phyloP scores from a whole-genome alignment of 2,113 vertebrate genomes.

The Toxostoma redivivum region DNA sequence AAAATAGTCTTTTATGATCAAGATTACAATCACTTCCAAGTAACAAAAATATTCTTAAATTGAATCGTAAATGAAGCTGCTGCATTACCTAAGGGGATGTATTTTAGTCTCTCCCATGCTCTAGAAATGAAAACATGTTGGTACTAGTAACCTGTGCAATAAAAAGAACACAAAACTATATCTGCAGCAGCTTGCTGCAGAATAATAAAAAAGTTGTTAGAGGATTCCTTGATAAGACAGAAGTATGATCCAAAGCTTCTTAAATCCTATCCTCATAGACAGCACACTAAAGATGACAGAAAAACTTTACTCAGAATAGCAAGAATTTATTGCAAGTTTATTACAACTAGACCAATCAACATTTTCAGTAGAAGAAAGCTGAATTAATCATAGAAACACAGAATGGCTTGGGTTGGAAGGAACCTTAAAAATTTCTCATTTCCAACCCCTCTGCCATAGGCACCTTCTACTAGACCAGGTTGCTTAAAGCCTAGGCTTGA shows the following conservation, averaged over 20 bases:
- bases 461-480: not conserved
- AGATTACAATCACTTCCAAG: not conserved
- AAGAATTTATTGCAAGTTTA: not conserved
- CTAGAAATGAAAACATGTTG: not conserved
- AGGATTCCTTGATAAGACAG: not conserved
- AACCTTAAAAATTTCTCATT: not conserved
- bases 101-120: not conserved
- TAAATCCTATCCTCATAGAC: not conserved
- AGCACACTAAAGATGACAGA: not conserved
- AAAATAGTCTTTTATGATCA: not conserved
- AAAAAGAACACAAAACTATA: not conserved
- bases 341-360: not conserved
- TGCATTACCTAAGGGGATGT: not conserved
- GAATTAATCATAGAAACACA: not conserved
- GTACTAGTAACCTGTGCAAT: not conserved
- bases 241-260: not conserved
- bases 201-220: not conserved
- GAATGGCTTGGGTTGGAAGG: not conserved
- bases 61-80: not conserved
- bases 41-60: not conserved
- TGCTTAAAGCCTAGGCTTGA: not conserved
- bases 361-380: not conserved
- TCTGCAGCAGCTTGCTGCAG: not conserved
- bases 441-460: not conserved
- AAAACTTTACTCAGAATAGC: not conserved